These are phyloP conservation scores for Drosophila bocki DNA, from an alignment of 1,140 invertebrate genomes.

Conservation along the genomic window DNA sequence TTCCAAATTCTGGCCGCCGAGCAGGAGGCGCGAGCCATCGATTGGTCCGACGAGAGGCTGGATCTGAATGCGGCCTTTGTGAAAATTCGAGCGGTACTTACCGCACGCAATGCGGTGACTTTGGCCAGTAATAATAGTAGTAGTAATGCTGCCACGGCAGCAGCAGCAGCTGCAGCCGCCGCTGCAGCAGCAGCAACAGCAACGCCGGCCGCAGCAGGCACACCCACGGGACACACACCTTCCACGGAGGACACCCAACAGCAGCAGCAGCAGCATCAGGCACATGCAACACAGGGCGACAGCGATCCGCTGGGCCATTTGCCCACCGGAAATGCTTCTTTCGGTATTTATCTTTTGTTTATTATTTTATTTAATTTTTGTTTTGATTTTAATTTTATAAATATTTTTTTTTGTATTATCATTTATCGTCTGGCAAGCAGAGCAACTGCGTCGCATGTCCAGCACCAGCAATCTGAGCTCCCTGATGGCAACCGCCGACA, in stretches of 20 bases:
- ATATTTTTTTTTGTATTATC: slow-evolving; percentile 21
- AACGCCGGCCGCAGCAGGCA: background rate
- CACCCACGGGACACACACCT: background rate
- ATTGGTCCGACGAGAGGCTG: slow-evolving; percentile 76
- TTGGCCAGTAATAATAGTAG: slow-evolving; percentile 42
- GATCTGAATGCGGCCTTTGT: slow-evolving; percentile 79
- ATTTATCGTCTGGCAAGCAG: slow-evolving; percentile 20
- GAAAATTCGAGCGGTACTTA: slow-evolving; percentile 76
- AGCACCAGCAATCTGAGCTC: slow-evolving; percentile 65
- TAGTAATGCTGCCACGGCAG: slow-evolving; percentile 8
- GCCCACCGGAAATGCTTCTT: slow-evolving; percentile 83
- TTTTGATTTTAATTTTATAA: slow-evolving; percentile 13
- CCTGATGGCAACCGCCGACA: slow-evolving; percentile 54
- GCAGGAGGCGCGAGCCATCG: slow-evolving; percentile 77
- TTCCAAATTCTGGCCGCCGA: slow-evolving; percentile 76
- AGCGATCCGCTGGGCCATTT: slow-evolving; percentile 78
- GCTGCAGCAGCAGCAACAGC: slow-evolving; percentile 4
- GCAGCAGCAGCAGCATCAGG: slow-evolving; percentile 6
- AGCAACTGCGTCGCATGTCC: slow-evolving; percentile 79
- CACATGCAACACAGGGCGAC: slow-evolving; percentile 29
- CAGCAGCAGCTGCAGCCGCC: slow-evolving; percentile 17
- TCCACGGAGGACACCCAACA: background rate
- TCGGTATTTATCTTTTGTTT: slow-evolving; percentile 68
- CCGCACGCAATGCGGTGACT: slow-evolving; percentile 74
- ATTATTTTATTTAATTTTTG: slow-evolving; percentile 39